Conservation (phyloP, 2,797 vertebrate species). For the Darevskia nairensis region DNA sequence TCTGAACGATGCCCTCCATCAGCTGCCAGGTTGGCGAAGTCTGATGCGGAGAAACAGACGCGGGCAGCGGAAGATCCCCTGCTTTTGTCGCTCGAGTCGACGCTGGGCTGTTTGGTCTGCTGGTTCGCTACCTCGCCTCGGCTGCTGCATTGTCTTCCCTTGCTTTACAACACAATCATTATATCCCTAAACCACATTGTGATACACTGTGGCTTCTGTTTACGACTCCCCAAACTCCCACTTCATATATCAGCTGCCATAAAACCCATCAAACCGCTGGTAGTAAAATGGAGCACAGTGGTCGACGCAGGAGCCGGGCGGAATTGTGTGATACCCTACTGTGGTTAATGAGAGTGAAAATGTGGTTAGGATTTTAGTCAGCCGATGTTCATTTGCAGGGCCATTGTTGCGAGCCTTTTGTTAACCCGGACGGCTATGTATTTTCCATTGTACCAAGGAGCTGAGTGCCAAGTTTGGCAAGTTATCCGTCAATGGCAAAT, state of each 20-base stretch:
- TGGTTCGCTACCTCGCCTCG: conserved; percentile 81
- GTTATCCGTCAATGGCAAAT: conserved; percentile 81
- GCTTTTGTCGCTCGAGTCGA: conserved; percentile 77
- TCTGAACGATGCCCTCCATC: no score
- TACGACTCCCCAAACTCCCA: conserved; percentile 87
- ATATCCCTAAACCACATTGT: conserved; percentile 87
- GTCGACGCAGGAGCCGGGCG: conserved; percentile 83
- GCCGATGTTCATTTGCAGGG: conserved; percentile 83
- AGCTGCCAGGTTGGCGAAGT: neutral
- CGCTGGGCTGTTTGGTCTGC: conserved; percentile 81
- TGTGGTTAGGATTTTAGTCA: conserved; percentile 86
- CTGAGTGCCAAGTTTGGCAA: conserved; percentile 76
- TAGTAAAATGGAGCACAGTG: conserved; percentile 86
- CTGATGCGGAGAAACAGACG: neutral
- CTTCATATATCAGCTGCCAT: conserved; percentile 89
- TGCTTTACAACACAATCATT: conserved; percentile 87
- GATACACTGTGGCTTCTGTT: conserved; percentile 87
- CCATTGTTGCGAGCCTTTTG: conserved; percentile 82
- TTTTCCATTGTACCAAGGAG: conserved; percentile 78
- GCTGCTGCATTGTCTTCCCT: conserved; percentile 82
- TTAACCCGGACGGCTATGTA: conserved; percentile 83
- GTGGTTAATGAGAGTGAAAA: conserved; percentile 88
- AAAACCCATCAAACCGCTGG: conserved; percentile 86
- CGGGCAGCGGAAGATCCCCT: conserved; percentile 33
- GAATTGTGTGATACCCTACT: conserved; percentile 86